A percentile compares a stretch with the other conserved stretches of the same genome.
These are phyloP conservation scores for Tetranychus cinnabarinus DNA, from an alignment of 1,140 invertebrate genomes.

Conservation along the genomic window DNA sequence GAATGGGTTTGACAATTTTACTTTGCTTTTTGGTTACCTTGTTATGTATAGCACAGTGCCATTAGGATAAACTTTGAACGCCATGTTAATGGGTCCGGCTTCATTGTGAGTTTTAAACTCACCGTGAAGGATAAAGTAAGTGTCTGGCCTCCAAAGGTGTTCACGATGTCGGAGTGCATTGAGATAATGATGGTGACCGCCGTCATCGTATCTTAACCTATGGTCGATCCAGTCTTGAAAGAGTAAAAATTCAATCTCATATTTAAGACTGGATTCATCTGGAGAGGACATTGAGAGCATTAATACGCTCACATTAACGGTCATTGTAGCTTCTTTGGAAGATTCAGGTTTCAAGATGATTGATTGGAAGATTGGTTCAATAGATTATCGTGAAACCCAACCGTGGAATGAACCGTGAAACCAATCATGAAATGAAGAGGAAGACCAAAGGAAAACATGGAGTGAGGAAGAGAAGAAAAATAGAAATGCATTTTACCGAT, in stretches of 20 bases:
- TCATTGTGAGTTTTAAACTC: conserved; percentile 59
- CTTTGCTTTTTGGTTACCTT: conserved; percentile 18
- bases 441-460: neutral
- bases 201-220: conserved; percentile 49
- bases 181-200: conserved; percentile 54
- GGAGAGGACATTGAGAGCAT: conserved; percentile 74
- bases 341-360: neutral
- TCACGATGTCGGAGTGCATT: conserved; percentile 73
- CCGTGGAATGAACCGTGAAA: neutral
- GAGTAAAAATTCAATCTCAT: conserved; percentile 72
- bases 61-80: conserved; percentile 63
- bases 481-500: neutral
- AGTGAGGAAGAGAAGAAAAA: neutral
- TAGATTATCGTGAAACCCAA: neutral
- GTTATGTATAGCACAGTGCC: conserved; percentile 77
- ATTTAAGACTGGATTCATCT: conserved; percentile 85
- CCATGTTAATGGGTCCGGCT: conserved; percentile 67
- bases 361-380: neutral
- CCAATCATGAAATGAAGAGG: neutral
- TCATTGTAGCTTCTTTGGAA: conserved; percentile 27
- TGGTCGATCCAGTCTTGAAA: conserved; percentile 77
- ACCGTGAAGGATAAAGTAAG: conserved; percentile 73
- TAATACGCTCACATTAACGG: conserved; percentile 72
- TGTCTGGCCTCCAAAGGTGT: conserved; percentile 72
- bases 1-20: too few relatives aligned